These are phyloP conservation scores for Calliphora vicina DNA, from an alignment of 1,140 invertebrate genomes.

Conservation along the genomic window DNA sequence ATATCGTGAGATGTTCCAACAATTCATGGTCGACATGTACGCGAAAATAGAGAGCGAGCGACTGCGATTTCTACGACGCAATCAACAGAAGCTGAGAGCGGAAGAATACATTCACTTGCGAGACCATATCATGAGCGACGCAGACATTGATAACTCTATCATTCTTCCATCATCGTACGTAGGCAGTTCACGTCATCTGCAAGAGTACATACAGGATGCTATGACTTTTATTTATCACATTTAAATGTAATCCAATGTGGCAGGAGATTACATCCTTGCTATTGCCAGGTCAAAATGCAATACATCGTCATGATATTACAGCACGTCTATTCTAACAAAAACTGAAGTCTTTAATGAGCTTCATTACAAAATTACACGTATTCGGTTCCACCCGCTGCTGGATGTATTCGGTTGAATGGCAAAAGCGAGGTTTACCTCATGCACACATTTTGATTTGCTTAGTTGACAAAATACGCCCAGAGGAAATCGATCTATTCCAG, in stretches of 20 bases:
- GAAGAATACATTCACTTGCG: constrained; percentile 39
- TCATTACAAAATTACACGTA: constrained; percentile 47
- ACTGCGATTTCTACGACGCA: constrained; percentile 28
- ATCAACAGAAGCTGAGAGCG: constrained; percentile 36
- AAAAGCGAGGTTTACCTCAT: constrained; percentile 59
- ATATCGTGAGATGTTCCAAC: constrained; percentile 50
- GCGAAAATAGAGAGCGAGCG: constrained; percentile 37
- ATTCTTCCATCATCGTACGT: constrained; percentile 28
- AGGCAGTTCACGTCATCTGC: constrained; percentile 59
- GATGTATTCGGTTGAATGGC: too few relatives aligned
- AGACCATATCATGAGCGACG: constrained; percentile 30
- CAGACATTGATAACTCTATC: constrained; percentile 14
- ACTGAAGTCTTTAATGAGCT: constrained; percentile 62
- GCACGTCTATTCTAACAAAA: not conserved
- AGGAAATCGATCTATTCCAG: constrained; percentile 64
- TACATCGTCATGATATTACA: constrained; percentile 41
- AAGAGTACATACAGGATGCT: constrained; percentile 63
- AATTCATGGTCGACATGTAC: constrained; percentile 41
- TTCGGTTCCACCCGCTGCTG: constrained; percentile 50
- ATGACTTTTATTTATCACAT: constrained; percentile 59
- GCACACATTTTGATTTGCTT: constrained; percentile 36
- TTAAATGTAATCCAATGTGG: constrained; percentile 62
- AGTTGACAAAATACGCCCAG: constrained; percentile 42
- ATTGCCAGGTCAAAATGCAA: constrained; percentile 52
- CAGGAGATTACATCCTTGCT: constrained; percentile 55